These are phyloP conservation scores for Orchestes rusci DNA, from an alignment of 2,888 invertebrate genomes.

Conservation along the genomic window DNA sequence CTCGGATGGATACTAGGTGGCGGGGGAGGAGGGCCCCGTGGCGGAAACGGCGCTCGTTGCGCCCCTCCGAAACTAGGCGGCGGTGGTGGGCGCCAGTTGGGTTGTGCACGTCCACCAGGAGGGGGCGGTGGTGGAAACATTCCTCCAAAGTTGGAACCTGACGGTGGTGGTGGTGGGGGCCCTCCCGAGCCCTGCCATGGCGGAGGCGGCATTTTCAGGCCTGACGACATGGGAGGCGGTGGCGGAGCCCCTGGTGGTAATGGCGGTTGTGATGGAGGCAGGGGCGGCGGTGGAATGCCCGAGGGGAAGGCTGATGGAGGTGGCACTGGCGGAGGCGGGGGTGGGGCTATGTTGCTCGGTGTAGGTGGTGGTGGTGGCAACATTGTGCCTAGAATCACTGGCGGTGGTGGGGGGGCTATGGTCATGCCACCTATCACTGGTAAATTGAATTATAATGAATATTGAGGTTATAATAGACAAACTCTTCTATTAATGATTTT, in stretches of 20 bases:
- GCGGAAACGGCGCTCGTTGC: slow-evolving; percentile 52
- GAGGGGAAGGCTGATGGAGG: slow-evolving; percentile 59
- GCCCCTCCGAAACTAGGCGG: slow-evolving; percentile 52
- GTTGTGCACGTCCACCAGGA: slow-evolving; percentile 50
- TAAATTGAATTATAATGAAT: slow-evolving; percentile 2
- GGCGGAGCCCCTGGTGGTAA: slow-evolving; percentile 60
- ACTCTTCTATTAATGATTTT: no score
- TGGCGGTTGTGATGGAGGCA: slow-evolving; percentile 59
- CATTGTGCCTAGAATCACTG: slow-evolving; percentile 54
- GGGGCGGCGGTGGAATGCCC: slow-evolving; percentile 57
- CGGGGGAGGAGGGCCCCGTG: slow-evolving; percentile 66
- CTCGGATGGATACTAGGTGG: slow-evolving; percentile 36
- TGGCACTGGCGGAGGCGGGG: slow-evolving; percentile 65
- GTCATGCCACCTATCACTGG: slow-evolving; percentile 47
- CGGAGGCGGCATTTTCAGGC: slow-evolving; percentile 38
- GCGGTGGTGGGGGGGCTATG: slow-evolving; percentile 49
- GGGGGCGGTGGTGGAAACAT: slow-evolving; percentile 43
- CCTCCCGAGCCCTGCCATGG: slow-evolving; percentile 38
- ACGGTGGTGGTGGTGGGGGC: slow-evolving; percentile 35
- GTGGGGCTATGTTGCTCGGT: slow-evolving; percentile 60
- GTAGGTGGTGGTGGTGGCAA: slow-evolving; percentile 72
- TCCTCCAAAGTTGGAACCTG: slow-evolving; percentile 36
- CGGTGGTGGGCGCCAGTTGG: slow-evolving; percentile 62
- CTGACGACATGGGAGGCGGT: slow-evolving; percentile 46
- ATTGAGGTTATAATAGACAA: no score